Evolutionary conservation across 2,888 invertebrate genomes (phyloP), one percentile per base, ranked within the genome.

Genomic region (Hirtodrosophila confusa): DNA sequence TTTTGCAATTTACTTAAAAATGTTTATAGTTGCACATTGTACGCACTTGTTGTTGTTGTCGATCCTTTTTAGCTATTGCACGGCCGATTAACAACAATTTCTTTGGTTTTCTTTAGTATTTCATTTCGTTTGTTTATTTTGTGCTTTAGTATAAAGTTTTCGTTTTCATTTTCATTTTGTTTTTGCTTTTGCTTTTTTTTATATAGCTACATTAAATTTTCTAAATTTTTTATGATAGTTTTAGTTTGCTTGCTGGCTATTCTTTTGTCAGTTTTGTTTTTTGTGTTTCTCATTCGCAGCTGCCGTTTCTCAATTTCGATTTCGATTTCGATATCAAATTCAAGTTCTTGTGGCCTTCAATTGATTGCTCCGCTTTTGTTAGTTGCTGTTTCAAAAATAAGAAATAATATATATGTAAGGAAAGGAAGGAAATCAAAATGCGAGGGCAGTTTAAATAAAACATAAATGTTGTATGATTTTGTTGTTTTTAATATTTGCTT

Each of bases 181-280:
- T 35, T 49, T 63, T 60, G 71, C 51, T 49, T 48, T 31, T 9
- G 5, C 47, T 40, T 56, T 69, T 51, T 40, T 56, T 69, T 72
- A 71, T 57, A 75, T 78, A 78, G 67, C 78, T 82, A 86, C 63
- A 67, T 78, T 85, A 69, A 79, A 80, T 83, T 80, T 68, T 71
- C 80, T 84, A 86, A 66, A 68, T 70, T 70, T 65, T 75, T 41
- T 68, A 77, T 79, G 83, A 85, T 82, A 82, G 79, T 71, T 74
- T 73, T 77, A 61, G 62, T 75, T 80, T 74, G 66, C 48, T 78
- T 77, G 63, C 54, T 78, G 62, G 41, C 56, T 57, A 45, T 36
- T 27, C 27, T 27, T 27, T 50, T 44, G n/a, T 27, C 11, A 1
- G 24, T 43, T 50, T 27, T 27, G 3, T 27, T 33, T 40, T 69